Conservation (phyloP, 1,140 invertebrate genomes). For the Leptoteleia sp. region DNA sequence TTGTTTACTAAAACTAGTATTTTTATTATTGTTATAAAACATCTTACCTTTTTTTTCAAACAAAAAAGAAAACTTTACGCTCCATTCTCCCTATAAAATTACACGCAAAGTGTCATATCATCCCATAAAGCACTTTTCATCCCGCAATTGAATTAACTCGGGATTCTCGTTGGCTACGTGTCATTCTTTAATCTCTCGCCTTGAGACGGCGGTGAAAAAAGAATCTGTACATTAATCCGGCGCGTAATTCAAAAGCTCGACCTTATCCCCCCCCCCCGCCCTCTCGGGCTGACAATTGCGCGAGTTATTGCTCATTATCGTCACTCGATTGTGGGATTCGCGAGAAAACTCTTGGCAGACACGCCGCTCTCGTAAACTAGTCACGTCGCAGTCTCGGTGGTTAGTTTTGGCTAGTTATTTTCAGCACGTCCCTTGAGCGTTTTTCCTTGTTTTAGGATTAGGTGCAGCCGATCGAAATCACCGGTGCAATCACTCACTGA, state of each 20-base stretch:
- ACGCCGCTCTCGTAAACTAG: background rate
- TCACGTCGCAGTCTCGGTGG: conserved; percentile 20
- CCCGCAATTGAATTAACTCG: conserved; percentile 4
- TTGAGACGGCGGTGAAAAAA: background rate
- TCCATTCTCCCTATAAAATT: too few relatives aligned
- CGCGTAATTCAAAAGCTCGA: background rate
- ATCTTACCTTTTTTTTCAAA: too few relatives aligned
- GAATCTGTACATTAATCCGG: background rate
- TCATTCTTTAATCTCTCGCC: conserved; percentile 5
- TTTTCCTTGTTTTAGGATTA: conserved; percentile 47
- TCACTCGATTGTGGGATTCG: background rate
- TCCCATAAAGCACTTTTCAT: conserved; percentile 6
- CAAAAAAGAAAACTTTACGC: too few relatives aligned
- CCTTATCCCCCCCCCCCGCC: too few relatives aligned
- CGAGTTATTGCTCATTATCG: conserved; percentile 14
- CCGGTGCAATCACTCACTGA: conserved; percentile 25
- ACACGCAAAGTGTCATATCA: conserved; percentile 11
- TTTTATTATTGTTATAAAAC: too few relatives aligned
- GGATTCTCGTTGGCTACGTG: background rate
- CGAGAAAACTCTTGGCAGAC: conserved; percentile 6
- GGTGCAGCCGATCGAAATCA: conserved; percentile 14
- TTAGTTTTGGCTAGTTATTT: conserved; percentile 37
- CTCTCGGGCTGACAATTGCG: background rate
- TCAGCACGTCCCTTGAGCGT: conserved; percentile 29
- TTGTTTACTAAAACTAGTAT: too few relatives aligned